Conservation (phyloP, 2,888 invertebrate genomes). For the Craniophora ligustri region DNA sequence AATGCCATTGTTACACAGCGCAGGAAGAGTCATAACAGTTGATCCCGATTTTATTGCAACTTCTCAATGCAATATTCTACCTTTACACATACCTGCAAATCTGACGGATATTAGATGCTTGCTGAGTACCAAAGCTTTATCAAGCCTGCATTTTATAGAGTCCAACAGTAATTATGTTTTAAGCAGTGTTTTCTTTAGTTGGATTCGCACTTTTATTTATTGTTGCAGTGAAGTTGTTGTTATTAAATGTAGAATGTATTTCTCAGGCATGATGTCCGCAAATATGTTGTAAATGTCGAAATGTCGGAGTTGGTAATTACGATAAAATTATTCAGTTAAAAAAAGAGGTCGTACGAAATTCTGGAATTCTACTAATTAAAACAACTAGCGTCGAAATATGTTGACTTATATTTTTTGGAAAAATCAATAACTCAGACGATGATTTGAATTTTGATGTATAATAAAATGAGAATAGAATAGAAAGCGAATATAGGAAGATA, state of each 20-base stretch:
- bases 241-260: too few species aligned
- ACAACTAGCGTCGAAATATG: too few species aligned
- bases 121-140: constrained; percentile 20
- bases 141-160: constrained; percentile 8
- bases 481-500: constrained; percentile 56
- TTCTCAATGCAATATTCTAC: constrained; percentile 74
- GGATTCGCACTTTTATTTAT: neutral
- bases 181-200: constrained; percentile 9
- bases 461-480: constrained; percentile 32
- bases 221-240: too few species aligned
- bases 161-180: constrained; percentile 33
- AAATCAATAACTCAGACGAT: neutral
- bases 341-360: too few species aligned
- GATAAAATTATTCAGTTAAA: too few species aligned
- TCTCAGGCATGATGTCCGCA: too few species aligned
- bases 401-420: neutral
- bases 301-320: too few species aligned
- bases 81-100: constrained; percentile 59
- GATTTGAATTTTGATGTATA: constrained; percentile 17
- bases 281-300: too few species aligned
- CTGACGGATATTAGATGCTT: constrained; percentile 46
- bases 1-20: constrained; percentile 79
- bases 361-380: too few species aligned
- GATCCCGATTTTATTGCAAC: constrained; percentile 85
- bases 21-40: constrained; percentile 80